Base-by-base conservation (phyloP, 23 tunicate genomes). In the Ciona savignyi region DNA sequence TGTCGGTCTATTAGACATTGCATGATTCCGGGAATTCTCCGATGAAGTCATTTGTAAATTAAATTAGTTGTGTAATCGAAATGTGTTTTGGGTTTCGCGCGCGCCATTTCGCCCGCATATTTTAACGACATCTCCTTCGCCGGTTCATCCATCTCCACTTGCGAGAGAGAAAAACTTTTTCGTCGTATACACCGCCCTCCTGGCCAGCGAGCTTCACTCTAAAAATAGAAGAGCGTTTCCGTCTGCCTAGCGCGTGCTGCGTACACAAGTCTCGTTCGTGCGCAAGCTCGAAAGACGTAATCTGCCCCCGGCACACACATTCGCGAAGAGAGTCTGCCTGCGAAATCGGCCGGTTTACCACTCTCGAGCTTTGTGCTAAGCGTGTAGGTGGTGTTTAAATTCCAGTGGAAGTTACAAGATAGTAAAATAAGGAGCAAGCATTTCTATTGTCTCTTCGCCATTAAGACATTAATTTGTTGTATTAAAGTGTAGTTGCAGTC, bases 191-290 rank as follows among this genome's bases (percentile, higher is more conserved):
- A 42, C 56, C 11, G 56, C 56, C 56, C 56, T 42, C 11, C 56
- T 42, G 56, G 56, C 15, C 56, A 6, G 11, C 56, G 56, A 42
- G 56, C 56, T 15, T 15, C 56, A 15, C 56, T 42, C 80, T 75
- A 75, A 75, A 75, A 75, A 75, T 75, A 75, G 80, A 67, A 26
- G n/a, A 67, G 21, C 71, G 70, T 75, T 75, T 75, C 80, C 80
- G 80, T 26, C 30, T 56, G 49, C 76, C 23, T 71, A 1, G 30
- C 67, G 67, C 78, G 32, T 33, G 78, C 78, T 66, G 33, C 78
- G 56, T 66, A 74, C 78, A 15, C 78, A 51, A 48, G 67, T 15
- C 62, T 42, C 56, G 56, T 15, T 42, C 56, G 56, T 42, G 11
- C 15, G 9, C 15, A 42, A 42, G 56, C 15, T n/a, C n/a, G 15